Evolutionary conservation across 2,797 vertebrate genomes (phyloP).

Genomic region (Sebastes jordani): DNA sequence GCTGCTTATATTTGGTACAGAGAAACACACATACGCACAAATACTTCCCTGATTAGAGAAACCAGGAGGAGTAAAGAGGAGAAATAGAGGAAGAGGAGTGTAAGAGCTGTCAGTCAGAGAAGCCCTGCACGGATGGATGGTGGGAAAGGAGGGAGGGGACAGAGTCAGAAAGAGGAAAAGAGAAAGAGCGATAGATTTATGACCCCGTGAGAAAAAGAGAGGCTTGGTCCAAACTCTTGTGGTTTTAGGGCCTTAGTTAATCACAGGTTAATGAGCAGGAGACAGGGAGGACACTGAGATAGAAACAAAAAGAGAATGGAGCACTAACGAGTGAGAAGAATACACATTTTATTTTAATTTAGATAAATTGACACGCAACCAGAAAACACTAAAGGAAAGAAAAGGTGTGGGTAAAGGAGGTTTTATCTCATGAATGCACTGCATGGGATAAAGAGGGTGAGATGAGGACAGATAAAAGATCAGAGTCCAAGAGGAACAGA

Average conservation of each 20-base stretch:
- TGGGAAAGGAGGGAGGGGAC: slow-evolving; percentile 59
- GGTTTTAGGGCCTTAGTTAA: slow-evolving; percentile 51
- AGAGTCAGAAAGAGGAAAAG: background rate
- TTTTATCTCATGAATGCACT: background rate
- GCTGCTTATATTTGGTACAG: background rate
- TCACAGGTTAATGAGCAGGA: slow-evolving; percentile 58
- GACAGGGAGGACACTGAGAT: background rate
- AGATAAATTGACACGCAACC: background rate
- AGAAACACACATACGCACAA: background rate
- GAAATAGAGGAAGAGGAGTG: background rate
- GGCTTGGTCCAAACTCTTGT: slow-evolving; percentile 34
- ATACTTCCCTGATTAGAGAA: background rate
- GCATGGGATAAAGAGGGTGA: background rate
- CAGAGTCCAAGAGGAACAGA: slow-evolving; percentile 24
- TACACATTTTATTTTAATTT: background rate
- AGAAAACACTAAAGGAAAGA: background rate
- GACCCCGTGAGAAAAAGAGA: slow-evolving; percentile 60
- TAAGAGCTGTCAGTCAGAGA: slow-evolving; percentile 13
- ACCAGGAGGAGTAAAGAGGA: background rate
- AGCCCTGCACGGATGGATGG: slow-evolving; percentile 33
- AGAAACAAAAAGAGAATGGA: background rate
- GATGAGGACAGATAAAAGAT: slow-evolving; percentile 6
- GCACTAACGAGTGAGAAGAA: background rate
- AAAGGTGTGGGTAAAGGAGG: background rate
- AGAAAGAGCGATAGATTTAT: slow-evolving; percentile 62